Evolutionary conservation across 1,140 invertebrate species (phyloP), one percentile per base, ranked within the genome.

Genomic region (Drosophila suzukii): DNA sequence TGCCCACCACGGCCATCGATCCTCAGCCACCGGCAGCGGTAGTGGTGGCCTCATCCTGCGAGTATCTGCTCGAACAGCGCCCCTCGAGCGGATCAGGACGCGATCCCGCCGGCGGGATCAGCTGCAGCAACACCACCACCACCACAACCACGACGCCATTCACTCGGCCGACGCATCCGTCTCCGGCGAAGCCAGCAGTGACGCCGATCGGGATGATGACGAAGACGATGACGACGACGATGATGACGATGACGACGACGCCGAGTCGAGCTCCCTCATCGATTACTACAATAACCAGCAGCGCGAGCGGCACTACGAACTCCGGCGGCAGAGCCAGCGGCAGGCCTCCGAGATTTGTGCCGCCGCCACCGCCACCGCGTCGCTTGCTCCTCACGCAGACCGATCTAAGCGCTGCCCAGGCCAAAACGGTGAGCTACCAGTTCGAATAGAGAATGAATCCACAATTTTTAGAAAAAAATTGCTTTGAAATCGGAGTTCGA

Each of bases 261-360:
- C 58, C 38, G 90, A 90, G 47, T 89, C 90, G 27, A 82, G 85
- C 36, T 86, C 86, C 58, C 75, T 92, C 74, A 78, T 91, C 76
- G 91, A 92, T 55, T 92, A 88, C 68, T 92, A 90, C 85, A 92
- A 92, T 78, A 92, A 92, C 49, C 88, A 92, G 65, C 91, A 92
- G 54, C 84, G 91, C 63, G 88, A 92, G 70, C 91, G 91, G 4
- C 91, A 92, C 65, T 92, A 92, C 17, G 56, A 89, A 24, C 88
- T 81, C 38, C 78, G 88, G 15, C 60, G 74, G 30, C 88, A 91
- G 55, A 79, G 89, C 47, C 84, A 91, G 53, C 81, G 85, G 57
- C 74, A 76, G 68, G 72, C 81, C 82, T 56, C 63, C 81, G 81
- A 92, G 78, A 74, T 92, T 92, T 76, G 74, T 91, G 24, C 91